A percentile compares a stretch with the other conserved stretches of the same genome.
Conservation (phyloP, 1,140 invertebrate species). For the Lordiphosa mommai region DNA sequence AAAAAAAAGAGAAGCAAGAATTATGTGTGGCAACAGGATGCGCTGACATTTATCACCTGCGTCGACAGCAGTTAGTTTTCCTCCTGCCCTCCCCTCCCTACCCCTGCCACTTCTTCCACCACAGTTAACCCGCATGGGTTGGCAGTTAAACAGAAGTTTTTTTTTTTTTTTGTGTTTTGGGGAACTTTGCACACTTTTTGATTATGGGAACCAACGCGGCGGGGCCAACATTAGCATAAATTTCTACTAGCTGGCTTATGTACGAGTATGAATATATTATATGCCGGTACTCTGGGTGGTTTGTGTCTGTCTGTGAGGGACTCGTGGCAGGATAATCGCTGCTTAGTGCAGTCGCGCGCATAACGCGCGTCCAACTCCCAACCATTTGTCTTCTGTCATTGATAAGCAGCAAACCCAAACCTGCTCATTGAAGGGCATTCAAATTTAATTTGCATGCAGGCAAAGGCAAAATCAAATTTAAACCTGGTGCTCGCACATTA, state of each 20-base stretch:
- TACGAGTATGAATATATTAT: slow-evolving; percentile 70
- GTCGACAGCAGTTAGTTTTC: slow-evolving; percentile 3
- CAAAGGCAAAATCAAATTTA: slow-evolving; percentile 43
- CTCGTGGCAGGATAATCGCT: slow-evolving; percentile 63
- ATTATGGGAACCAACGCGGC: slow-evolving; percentile 16
- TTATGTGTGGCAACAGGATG: slow-evolving; percentile 68
- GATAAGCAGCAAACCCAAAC: slow-evolving; percentile 28
- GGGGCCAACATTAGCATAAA: slow-evolving; percentile 58
- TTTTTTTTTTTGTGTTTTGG: slow-evolving; percentile 27
- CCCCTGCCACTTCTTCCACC: no score
- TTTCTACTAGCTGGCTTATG: slow-evolving; percentile 53
- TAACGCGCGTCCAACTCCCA: slow-evolving; percentile 42
- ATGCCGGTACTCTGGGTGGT: slow-evolving; percentile 18
- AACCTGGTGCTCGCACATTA: slow-evolving; percentile 27
- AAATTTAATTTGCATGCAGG: slow-evolving; percentile 77
- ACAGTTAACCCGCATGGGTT: slow-evolving; percentile 5
- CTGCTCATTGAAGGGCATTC: slow-evolving; percentile 65
- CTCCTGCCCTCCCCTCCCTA: no score
- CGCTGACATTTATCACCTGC: slow-evolving; percentile 71
- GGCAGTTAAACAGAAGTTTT: slow-evolving; percentile 25
- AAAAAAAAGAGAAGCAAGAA: slow-evolving; percentile 32
- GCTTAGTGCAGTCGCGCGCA: slow-evolving; percentile 69
- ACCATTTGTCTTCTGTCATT: slow-evolving; percentile 51
- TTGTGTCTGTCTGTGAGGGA: slow-evolving; percentile 23
- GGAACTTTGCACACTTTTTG: slow-evolving; percentile 29